Conservation (phyloP, 2,797 vertebrate genomes). For the Epinephelus coioides region DNA sequence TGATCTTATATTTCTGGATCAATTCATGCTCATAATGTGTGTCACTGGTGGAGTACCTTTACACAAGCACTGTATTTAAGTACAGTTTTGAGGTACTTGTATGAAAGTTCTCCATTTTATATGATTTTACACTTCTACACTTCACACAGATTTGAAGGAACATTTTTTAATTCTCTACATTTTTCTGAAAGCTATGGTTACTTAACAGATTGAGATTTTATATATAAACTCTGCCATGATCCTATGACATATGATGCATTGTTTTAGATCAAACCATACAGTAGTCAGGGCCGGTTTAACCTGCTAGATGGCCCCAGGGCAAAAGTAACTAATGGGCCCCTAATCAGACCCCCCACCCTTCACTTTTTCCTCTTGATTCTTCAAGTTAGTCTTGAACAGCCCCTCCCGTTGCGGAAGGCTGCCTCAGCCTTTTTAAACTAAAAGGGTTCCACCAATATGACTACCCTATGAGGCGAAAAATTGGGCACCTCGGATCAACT, state of each 20-base stretch:
- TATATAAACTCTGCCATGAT: background rate
- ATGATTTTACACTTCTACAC: background rate
- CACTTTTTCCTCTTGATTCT: background rate
- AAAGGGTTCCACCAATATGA: too few species aligned
- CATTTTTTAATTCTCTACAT: background rate
- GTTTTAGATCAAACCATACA: background rate
- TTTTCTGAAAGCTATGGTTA: background rate
- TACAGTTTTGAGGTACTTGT: too few species aligned
- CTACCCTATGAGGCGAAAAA: too few species aligned
- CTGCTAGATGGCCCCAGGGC: background rate
- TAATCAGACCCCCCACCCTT: background rate
- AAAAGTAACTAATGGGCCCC: background rate
- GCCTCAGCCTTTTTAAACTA: too few species aligned
- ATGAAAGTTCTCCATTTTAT: background rate
- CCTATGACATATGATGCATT: background rate
- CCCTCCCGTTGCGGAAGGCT: too few species aligned
- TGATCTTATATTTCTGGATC: slow-evolving; percentile 16
- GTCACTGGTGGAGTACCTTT: background rate
- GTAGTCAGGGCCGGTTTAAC: background rate
- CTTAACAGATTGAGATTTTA: background rate
- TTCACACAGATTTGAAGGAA: background rate
- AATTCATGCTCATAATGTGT: background rate
- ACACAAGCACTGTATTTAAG: background rate
- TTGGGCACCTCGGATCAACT: too few species aligned
- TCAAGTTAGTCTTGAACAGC: background rate